Evolutionary conservation across 2,888 invertebrate genomes (phyloP), one percentile per base, ranked within the genome.

Genomic region (Acanthopleura granulata): DNA sequence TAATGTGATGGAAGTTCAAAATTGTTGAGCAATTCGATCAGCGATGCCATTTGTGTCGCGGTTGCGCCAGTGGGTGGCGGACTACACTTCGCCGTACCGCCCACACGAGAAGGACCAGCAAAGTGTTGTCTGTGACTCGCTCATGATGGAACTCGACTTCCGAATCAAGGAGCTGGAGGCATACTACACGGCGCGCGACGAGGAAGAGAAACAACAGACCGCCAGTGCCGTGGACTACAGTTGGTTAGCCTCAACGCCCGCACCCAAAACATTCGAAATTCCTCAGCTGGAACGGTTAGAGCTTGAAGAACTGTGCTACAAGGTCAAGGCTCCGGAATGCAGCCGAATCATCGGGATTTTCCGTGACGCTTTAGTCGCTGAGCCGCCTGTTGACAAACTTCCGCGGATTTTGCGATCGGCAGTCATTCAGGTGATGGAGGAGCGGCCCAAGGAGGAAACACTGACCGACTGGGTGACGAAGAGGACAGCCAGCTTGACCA

Each of bases 161-260:
- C 86, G 85, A 49, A 83, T 86, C 14, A 82, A 80, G 62, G 86
- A 87, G 62, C 76, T 84, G 14, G 89, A 88, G 40, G 78, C 81
- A 16, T 30, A 76, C 0, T 72, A 76, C 11, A 75, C 80, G 49
- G 85, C 86, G 62, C 76, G 79, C 15, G 85, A 87, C 29, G 77
- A 80, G 29, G 84, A 88, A 51, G 78, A 82, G 62, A 80, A 82
- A 18, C 75, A 84, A 12, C 73, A 73, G 25, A 75, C 72, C 49
- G 80, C 82, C 71, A 49, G 84, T 82, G 87, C 87, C 12, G 89
- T 88, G 6, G 89, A 89, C 74, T 89, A 89, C 79, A 87, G 85
- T 73, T 89, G 89, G 89, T 80, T 89, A 16, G 82, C 87, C 11
- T 86, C 83, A 18, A 75, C 80, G 0, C 78, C 84, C 0, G 1